Evolutionary conservation across 2,113 vertebrate genomes (phyloP).

Genomic region (Rhinopomastus cyanomelas): DNA sequence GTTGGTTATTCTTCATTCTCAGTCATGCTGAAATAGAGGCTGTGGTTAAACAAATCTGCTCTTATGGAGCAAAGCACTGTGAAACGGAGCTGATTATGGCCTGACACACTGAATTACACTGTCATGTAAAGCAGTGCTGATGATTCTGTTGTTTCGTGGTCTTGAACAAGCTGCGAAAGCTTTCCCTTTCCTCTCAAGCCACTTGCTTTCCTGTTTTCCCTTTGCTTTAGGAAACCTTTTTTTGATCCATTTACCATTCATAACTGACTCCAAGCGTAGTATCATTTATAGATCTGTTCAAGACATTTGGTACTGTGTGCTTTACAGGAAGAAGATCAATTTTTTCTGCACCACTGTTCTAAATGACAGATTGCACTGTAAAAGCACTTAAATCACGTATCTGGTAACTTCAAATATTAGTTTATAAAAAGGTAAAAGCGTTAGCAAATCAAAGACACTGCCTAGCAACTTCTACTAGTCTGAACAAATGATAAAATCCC

Average conservation of each 20-base stretch:
- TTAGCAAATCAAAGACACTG: background rate
- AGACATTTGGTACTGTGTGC: background rate
- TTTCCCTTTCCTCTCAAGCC: background rate
- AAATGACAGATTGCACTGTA: background rate
- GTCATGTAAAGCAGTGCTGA: conserved; percentile 57
- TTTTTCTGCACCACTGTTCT: background rate
- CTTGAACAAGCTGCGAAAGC: background rate
- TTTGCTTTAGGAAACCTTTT: background rate
- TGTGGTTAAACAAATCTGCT: conserved; percentile 90
- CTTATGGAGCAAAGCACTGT: conserved; percentile 81
- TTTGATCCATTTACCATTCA: background rate
- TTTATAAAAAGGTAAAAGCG: background rate
- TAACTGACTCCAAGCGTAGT: background rate
- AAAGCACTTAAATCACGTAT: background rate
- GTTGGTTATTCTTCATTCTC: conserved; percentile 71
- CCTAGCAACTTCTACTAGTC: background rate
- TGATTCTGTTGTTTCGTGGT: conserved; percentile 71
- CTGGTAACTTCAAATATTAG: background rate
- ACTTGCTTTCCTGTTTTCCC: background rate
- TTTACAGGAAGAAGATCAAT: background rate
- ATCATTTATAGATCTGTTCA: background rate
- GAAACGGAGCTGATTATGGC: conserved; percentile 95
- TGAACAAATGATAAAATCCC: background rate
- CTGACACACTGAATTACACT: conserved; percentile 87
- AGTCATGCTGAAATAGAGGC: conserved; percentile 84